Base-by-base conservation (phyloP, 1,140 invertebrate species). In the Ceratina japonica region DNA sequence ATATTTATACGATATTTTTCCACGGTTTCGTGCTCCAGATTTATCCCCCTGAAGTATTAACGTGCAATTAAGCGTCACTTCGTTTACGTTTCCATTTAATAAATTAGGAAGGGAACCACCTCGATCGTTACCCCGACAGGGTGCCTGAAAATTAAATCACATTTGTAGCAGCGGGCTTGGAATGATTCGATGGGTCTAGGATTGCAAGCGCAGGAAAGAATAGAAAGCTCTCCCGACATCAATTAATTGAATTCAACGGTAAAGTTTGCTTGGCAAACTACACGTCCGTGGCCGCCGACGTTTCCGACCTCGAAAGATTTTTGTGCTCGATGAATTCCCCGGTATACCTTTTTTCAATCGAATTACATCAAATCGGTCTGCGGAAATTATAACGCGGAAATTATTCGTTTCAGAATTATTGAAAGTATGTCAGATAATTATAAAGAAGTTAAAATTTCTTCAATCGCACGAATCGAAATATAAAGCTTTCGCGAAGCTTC, bases 41-140 rank as follows among this genome's bases (percentile, higher is more conserved):
- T 66, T 66, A 66, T 66, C 64, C 64, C 64, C 20, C 44, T 24
- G 15, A 51, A 44, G 64, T 66, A 66, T 66, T 66, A 66, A 51
- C 64, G 20, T 20, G 64, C 37, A 16, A 44, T 66, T 66, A 66
- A 66, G 37, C 64, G 64, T 66, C 20, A 66, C 64, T 22, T 22
- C 64, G 64, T 51, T 15, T 66, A 51, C 64, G 37, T 69, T 69
- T 72, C 70, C 70, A 62, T 72, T 62, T 72, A 62, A 49, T 72
- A 62, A 49, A 62, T 72, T 72, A 62, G 16, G 24, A n/a, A 24
- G 56, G 58, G 37, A 22, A 18, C 16, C 3, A 10, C 16, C 16
- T 51, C 64, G 22, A 24, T 24, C 16, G 20, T 24, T 44, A 58
- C 37, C 16, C 56, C 56, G 20, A 18, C 58, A n/a, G 24, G 24